Evolutionary conservation across 2,113 vertebrate genomes (phyloP).

Genomic region (Chiloscyllium plagiosum): DNA sequence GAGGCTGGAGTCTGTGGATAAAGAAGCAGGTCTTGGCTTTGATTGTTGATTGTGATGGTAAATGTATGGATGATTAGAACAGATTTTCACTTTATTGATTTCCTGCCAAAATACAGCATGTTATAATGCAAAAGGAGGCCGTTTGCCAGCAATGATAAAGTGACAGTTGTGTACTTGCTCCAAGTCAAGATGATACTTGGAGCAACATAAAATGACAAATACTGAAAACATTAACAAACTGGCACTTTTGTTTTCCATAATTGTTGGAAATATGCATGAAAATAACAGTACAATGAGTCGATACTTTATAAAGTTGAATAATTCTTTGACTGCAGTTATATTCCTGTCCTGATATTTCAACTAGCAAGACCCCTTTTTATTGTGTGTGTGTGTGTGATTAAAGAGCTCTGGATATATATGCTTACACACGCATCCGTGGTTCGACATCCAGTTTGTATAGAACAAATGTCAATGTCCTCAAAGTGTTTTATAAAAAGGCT

Average conservation of each 20-base stretch:
- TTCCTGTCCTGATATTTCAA: not conserved
- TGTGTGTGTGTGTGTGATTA: not conserved
- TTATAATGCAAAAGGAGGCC: constrained; percentile 77
- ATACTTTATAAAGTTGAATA: not conserved
- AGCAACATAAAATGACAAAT: constrained; percentile 70
- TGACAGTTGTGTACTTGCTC: constrained; percentile 72
- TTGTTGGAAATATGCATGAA: not conserved
- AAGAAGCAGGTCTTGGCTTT: constrained; percentile 99
- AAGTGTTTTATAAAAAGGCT: not conserved
- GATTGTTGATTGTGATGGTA: constrained; percentile 99
- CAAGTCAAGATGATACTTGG: constrained; percentile 76
- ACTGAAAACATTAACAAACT: constrained; percentile 69
- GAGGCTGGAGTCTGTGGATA: constrained; percentile 98
- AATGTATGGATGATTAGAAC: constrained; percentile 99
- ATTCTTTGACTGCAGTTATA: constrained; percentile 26
- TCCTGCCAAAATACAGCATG: constrained; percentile 99
- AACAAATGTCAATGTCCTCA: not conserved
- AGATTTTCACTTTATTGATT: constrained; percentile 99
- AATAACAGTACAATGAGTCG: not conserved
- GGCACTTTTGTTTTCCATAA: constrained; percentile 56
- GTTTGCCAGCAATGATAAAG: constrained; percentile 70
- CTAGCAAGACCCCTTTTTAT: not conserved
- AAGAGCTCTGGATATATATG: not conserved
- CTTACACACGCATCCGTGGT: not conserved
- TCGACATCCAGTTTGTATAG: not conserved